Evolutionary conservation across 2,797 vertebrate species (phyloP).

Genomic region (Ficedula albicollis): DNA sequence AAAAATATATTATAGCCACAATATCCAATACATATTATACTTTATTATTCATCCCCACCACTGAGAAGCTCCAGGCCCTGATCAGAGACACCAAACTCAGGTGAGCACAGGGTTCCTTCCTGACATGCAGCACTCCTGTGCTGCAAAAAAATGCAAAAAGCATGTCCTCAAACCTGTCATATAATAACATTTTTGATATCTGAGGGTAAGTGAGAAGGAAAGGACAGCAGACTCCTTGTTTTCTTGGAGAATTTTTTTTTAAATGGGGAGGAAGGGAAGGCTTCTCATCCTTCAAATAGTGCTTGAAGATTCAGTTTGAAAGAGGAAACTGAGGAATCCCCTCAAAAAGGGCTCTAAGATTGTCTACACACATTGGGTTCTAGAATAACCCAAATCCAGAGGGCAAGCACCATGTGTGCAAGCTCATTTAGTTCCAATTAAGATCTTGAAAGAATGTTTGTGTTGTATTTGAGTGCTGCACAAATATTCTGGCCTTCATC

Average conservation of each 20-base stretch:
- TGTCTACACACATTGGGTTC: not conserved
- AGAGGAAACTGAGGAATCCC: not conserved
- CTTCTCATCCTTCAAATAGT: not conserved
- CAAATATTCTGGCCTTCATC: not conserved
- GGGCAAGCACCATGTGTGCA: not conserved
- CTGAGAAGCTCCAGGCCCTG: constrained; percentile 36
- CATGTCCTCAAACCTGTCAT: constrained; percentile 26
- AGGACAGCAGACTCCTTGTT: not conserved
- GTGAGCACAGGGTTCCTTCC: constrained; percentile 16
- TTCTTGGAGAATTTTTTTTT: not conserved
- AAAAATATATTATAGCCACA: constrained; percentile 59
- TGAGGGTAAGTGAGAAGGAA: not conserved
- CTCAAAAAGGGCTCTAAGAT: not conserved
- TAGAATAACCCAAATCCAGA: not conserved
- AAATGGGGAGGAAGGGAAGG: not conserved
- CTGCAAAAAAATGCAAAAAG: not conserved
- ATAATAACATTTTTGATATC: not conserved
- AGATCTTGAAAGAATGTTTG: not conserved
- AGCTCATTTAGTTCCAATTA: not conserved
- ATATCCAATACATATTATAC: constrained; percentile 54
- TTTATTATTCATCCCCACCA: constrained; percentile 21
- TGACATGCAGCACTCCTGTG: not conserved
- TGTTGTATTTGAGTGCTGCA: not conserved
- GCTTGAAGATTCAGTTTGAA: not conserved
- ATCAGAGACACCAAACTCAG: constrained; percentile 42